These are phyloP conservation scores for Lichenostomus cassidix DNA, from an alignment of 2,113 vertebrate species.

Conservation along the genomic window DNA sequence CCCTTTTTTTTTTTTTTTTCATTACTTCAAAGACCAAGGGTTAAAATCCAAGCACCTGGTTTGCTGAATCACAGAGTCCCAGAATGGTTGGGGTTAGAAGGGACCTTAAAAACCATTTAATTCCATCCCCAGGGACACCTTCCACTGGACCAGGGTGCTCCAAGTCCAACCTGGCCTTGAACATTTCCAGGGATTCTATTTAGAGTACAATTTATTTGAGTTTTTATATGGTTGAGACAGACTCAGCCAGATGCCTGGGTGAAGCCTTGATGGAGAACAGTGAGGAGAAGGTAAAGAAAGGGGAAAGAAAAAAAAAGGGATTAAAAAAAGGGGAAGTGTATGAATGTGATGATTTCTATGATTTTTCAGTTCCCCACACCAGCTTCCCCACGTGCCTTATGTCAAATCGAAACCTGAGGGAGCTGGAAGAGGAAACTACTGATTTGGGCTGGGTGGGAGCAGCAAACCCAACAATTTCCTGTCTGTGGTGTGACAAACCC, in stretches of 20 bases:
- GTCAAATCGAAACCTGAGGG: constrained; percentile 33
- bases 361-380: background rate
- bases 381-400: background rate
- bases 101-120: background rate
- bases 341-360: background rate
- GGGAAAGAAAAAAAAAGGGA: rapidly evolving
- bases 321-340: background rate
- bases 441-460: constrained; percentile 60
- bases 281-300: background rate
- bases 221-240: background rate
- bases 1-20: too few species aligned
- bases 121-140: background rate
- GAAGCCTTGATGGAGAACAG: background rate
- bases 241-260: background rate
- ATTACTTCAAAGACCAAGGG: background rate
- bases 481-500: constrained; percentile 50
- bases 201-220: background rate
- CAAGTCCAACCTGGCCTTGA: background rate
- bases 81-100: background rate
- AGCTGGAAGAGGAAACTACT: constrained; percentile 57
- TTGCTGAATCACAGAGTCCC: background rate
- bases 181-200: background rate
- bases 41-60: background rate
- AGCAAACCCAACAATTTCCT: constrained; percentile 66
- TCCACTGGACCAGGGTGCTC: background rate